Evolutionary conservation across 2,797 vertebrate species (phyloP), one percentile per base, ranked within the genome.

Genomic region (Coracias cyanogaster): DNA sequence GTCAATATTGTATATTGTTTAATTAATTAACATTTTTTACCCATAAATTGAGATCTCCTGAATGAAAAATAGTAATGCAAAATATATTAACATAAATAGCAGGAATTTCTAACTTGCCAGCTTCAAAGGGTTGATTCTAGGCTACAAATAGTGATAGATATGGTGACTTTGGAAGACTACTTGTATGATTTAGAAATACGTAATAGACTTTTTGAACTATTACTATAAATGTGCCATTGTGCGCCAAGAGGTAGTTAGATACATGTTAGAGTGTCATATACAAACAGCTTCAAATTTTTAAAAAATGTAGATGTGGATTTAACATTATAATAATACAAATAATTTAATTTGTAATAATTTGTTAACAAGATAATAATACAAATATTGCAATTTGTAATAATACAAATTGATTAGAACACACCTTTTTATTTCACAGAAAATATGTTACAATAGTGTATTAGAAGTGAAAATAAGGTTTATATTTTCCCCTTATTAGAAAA

Each of bases 401-500:
- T 20, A 52, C 0, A 62, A 84, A 70, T 25, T 54, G 9, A 85
- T 86, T 78, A 87, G 39, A 76, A 73, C 71, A 8, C 1, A 52
- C 7, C 2, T 43, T 33, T 72, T 91, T 51, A 60, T 69, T 91
- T 10, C 79, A 26, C 20, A 71, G 15, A 71, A 79, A 69, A 64
- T 4, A 13, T 2, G 49, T 87, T 39, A 49, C 6, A 95, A 74
- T 46, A 84, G 70, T 55, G 49, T 28, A 78, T 49, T 86, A 71
- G 71, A 92, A 67, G 12, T 76, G 28, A 86, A 94, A 94, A 66
- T 74, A 95, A 71, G 15, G 19, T 81, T 82, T 71, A 29, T 71
- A 9, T 45, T 95, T 96, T 82, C 21, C 31, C 7, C 41, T 82
- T 95, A 31, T 80, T 76, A 72, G 33, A 90, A 96, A 91, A 66